A percentile compares a stretch with the other conserved stretches of the same genome.
Evolutionary conservation across 2,888 invertebrate species (phyloP).

Genomic region (Hyles lineata): DNA sequence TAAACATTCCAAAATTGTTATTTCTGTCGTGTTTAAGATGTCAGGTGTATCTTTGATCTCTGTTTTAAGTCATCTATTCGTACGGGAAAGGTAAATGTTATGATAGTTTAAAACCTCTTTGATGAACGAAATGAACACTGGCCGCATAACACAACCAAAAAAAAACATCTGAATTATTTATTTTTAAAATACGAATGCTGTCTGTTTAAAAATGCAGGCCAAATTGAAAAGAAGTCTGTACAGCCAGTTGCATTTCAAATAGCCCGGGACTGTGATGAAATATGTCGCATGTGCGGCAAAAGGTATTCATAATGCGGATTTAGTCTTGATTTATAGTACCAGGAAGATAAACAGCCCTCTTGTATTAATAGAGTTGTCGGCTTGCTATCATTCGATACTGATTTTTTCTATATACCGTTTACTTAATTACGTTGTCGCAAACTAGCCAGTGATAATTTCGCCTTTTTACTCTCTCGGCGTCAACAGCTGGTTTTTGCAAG

Average conservation of each 20-base stretch:
- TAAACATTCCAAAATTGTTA: not conserved
- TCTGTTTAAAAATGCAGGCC: too few species aligned
- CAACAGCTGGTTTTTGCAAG: constrained; percentile 1
- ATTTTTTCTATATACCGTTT: not conserved
- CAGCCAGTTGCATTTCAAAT: too few species aligned
- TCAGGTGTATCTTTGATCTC: constrained; percentile 7
- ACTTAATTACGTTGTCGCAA: not conserved
- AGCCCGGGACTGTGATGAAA: too few species aligned
- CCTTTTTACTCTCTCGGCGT: not conserved
- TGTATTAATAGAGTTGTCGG: not conserved
- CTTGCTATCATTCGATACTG: not conserved
- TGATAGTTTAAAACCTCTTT: not conserved
- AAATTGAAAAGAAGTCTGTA: too few species aligned
- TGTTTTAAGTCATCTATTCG: not conserved
- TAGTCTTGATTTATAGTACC: too few species aligned
- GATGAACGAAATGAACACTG: not conserved
- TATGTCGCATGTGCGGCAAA: too few species aligned
- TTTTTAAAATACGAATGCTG: not conserved
- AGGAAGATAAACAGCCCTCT: not conserved
- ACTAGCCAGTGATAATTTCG: not conserved
- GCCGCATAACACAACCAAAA: not conserved
- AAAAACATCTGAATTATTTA: not conserved
- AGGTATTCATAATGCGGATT: too few species aligned
- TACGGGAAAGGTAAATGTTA: not conserved
- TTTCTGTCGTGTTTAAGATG: not conserved